Base-by-base conservation (phyloP, 2,113 vertebrate species). In the Chaetodon auriga region DNA sequence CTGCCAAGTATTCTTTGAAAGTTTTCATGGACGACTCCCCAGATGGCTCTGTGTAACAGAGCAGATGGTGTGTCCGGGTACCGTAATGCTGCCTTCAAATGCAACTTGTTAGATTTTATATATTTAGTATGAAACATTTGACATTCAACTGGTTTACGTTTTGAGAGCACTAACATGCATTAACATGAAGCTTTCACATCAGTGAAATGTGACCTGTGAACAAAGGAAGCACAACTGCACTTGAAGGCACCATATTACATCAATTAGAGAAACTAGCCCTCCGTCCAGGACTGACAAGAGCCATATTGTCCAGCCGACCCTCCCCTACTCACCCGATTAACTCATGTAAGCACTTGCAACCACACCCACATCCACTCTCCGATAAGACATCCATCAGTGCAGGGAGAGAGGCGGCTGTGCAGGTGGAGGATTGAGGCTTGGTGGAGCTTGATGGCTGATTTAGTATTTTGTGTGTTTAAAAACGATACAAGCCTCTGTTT, bases 341-440 rank as follows among this genome's bases (percentile, higher is more conserved):
- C 71, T 73, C 41, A 63, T 19, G 65, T 49, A 55, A 75, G 73
- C 70, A 75, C 75, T 75, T 53, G 63, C 18, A 62, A 18, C 66
- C 48, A 61, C 79, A 71, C 14, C 68, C 70, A 66, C 78, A 25
- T 30, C 68, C 53, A 11, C 48, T 65, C 25, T 55, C n/a, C 38
- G 43, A 1, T n/a, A 6, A 80, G 38, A 71, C 75, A 70, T 36
- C 51, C 45, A 55, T 84, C 75, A 75, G 4, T 53, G 23, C 1
- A 12, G 23, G 14, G 41, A 54, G 11, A 65, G 25, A 14, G 48
- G 18, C 38, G 8, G 38, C 38, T 38, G 15, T 25, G 46, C 2
- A 25, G 25, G 23, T 64, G 58, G 65, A 36, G 18, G 18, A 23
- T 11, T n/a, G 68, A 64, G 46, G 38, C 6, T n/a, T 41, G 14